A percentile compares a stretch with the other conserved stretches of the same genome.
Conservation (phyloP, 2,113 vertebrate genomes). For the Psittacula cyanocephala region DNA sequence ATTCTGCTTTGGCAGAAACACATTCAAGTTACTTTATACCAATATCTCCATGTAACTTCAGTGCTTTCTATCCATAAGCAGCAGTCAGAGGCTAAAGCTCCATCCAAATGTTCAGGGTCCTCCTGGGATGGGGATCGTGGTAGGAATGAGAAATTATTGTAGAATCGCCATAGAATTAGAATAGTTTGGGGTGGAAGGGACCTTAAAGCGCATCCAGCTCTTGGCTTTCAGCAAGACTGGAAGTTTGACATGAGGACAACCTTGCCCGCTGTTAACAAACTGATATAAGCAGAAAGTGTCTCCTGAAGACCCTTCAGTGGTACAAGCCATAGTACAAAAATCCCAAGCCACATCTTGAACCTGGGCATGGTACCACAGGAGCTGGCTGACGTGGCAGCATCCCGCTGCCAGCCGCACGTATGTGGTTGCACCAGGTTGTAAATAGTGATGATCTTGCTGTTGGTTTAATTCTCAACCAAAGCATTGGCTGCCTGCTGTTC, state of each 20-base stretch:
- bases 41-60: neutral
- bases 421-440: neutral
- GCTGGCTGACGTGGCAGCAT: neutral
- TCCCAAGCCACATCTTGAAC: neutral
- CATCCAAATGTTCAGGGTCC: too few relatives aligned
- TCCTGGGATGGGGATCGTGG: neutral
- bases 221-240: neutral
- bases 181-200: neutral
- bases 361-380: rapidly evolving
- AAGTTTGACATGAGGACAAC: neutral
- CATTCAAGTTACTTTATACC: neutral
- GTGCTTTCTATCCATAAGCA: neutral
- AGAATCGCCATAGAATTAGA: neutral
- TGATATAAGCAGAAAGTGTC: neutral
- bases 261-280: neutral
- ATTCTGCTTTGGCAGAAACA: neutral
- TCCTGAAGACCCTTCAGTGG: neutral
- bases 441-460: neutral
- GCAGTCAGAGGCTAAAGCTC: neutral
- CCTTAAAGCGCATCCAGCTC: neutral
- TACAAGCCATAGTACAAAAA: too few relatives aligned
- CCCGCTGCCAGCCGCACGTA: neutral
- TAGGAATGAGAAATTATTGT: neutral
- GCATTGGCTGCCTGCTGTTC: constrained; percentile 38
- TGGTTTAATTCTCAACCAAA: neutral